Evolutionary conservation across 2,888 invertebrate species (phyloP), one percentile per base, ranked within the genome.

Genomic region (Melanostoma mellinum): DNA sequence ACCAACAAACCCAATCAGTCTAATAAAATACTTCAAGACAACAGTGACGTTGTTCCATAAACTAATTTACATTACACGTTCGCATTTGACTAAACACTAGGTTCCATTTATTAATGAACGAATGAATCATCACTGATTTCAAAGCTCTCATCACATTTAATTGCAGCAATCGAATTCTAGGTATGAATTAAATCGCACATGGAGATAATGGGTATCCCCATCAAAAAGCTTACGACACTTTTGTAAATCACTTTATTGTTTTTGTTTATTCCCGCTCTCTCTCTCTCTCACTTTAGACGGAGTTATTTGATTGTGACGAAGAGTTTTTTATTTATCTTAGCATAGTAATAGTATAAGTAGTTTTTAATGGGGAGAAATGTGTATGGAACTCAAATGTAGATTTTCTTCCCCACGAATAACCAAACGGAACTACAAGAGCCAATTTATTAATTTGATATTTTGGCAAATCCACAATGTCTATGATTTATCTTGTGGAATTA

Each of bases 181-280:
- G 40, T 42, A 55, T 9, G n/a, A 33, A 9, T 9, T 30, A 33
- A 32, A 61, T 33, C 50, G 46, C 73, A 72, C 60, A 60, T 72
- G 60, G 30, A 44, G 35, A 56, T 36, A 30, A 4, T 20, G 61
- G 63, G 44, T 53, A 46, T 44, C 44, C 61, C 44, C 72, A 63
- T 10, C 55, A 67, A 20, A 53, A 50, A 30, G 33, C 40, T 74
- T 56, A 65, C 40, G 55, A 46, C 38, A 61, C 38, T 53, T 35
- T 30, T 52, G 10, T 44, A 48, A 48, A 50, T 50, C 32, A 63
- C 50, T 63, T 10, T n/a, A 50, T 6, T 36, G 5, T n/a, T 38
- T 48, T 38, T 38, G 6, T 50, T 63, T 20, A 20, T 20, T 20
- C 20, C 20, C 20, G 20, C 3, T 42, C 42, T 42, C 42, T n/a